Percentiles rank a stretch among this genome's conserved stretches.
Conservation (phyloP, 2,797 vertebrate species). For the Pangasius sanitwongsei region DNA sequence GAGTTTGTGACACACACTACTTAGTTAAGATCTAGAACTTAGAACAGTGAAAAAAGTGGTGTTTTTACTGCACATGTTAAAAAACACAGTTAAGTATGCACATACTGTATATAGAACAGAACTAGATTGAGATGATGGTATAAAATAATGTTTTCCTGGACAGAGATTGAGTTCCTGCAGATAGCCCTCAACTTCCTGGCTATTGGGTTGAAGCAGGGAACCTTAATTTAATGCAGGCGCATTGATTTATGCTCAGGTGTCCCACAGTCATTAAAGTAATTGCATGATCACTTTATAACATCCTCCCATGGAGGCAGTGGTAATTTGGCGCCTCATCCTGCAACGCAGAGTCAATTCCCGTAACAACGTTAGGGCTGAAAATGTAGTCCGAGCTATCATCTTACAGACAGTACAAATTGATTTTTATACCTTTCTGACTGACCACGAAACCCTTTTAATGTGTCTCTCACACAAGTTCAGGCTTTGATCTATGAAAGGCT, state of each 20-base stretch:
- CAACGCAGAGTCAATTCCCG: slow-evolving; percentile 58
- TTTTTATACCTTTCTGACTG: slow-evolving; percentile 71
- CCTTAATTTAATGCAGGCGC: slow-evolving; percentile 73
- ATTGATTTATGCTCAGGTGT: slow-evolving; percentile 79
- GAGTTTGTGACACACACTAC: background rate
- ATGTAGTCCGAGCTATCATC: slow-evolving; percentile 70
- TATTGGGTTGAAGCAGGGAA: slow-evolving; percentile 53
- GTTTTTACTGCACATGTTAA: background rate
- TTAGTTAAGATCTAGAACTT: background rate
- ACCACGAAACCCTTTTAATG: slow-evolving; percentile 70
- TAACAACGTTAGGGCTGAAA: slow-evolving; percentile 73
- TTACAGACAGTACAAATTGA: slow-evolving; percentile 72
- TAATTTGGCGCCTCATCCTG: slow-evolving; percentile 64
- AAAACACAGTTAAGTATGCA: background rate
- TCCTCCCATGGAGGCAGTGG: slow-evolving; percentile 67
- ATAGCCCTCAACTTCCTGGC: slow-evolving; percentile 49
- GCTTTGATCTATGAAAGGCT: slow-evolving; percentile 69
- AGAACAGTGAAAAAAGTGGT: background rate
- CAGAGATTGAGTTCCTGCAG: slow-evolving; percentile 50
- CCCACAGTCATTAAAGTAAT: slow-evolving; percentile 80
- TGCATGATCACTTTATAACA: slow-evolving; percentile 80
- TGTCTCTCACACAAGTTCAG: slow-evolving; percentile 66
- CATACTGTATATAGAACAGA: background rate
- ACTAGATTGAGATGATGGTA: background rate
- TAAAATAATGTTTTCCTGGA: slow-evolving; percentile 25